phyloP scores from a whole-genome alignment of 2,113 vertebrate genomes.

The Pelusios castaneus region DNA sequence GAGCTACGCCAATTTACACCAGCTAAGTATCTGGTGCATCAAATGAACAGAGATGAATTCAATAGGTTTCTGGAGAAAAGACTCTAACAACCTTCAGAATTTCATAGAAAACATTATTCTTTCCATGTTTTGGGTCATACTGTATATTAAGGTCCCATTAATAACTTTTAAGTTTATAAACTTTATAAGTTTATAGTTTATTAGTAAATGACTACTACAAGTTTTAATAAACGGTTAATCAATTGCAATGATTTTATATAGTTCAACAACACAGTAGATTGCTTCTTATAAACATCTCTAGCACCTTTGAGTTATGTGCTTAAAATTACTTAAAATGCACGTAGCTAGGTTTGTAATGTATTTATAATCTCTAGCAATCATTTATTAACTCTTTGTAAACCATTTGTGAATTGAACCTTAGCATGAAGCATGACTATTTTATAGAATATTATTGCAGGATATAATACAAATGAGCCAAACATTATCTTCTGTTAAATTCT shows the following conservation, averaged over 20 bases:
- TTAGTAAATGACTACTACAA: background rate
- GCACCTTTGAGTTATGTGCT: slow-evolving; percentile 25
- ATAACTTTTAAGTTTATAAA: no score
- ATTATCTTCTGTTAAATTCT: background rate
- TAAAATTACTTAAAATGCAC: background rate
- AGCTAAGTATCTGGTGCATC: fast-evolving
- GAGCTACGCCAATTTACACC: background rate
- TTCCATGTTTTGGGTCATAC: fast-evolving
- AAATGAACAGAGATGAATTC: background rate
- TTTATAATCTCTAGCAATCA: slow-evolving; percentile 17
- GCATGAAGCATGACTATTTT: background rate
- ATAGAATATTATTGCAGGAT: background rate
- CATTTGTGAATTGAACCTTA: slow-evolving; percentile 24
- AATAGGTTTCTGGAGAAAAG: background rate
- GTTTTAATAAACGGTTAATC: background rate
- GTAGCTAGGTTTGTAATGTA: slow-evolving; percentile 6
- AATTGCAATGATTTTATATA: background rate
- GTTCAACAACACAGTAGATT: background rate
- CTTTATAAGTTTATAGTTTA: background rate
- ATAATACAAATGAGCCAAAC: background rate
- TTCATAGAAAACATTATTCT: background rate
- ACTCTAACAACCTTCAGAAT: background rate
- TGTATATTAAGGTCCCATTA: background rate
- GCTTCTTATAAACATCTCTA: background rate
- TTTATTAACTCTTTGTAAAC: slow-evolving; percentile 31